phyloP scores from a whole-genome alignment of 2,797 vertebrate species.

The Leuciscus waleckii region DNA sequence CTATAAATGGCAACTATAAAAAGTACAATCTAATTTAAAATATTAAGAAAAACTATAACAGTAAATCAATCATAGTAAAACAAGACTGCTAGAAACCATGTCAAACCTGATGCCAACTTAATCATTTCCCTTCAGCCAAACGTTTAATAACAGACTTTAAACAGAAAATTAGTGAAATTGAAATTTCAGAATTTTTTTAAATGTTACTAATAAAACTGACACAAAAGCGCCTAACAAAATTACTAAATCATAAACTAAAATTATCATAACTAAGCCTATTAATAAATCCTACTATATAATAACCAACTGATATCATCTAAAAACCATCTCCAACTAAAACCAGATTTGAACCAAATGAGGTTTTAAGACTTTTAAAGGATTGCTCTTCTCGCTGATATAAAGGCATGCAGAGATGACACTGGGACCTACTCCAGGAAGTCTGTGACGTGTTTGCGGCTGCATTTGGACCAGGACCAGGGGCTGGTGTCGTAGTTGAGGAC shows the following conservation, averaged over 20 bases:
- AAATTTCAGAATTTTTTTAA: too few species aligned
- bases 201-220: too few species aligned
- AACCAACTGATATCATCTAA: not conserved
- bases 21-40: too few species aligned
- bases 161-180: not conserved
- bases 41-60: too few species aligned
- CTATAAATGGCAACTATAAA: too few species aligned
- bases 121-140: not conserved
- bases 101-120: too few species aligned
- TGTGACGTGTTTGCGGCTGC: conserved; percentile 97
- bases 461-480: conserved; percentile 98
- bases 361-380: too few species aligned
- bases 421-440: conserved; percentile 95
- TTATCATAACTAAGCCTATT: not conserved
- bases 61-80: too few species aligned
- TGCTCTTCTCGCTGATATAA: not conserved
- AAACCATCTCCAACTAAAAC: not conserved
- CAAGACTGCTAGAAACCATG: too few species aligned
- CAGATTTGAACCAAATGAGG: not conserved
- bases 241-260: too few species aligned
- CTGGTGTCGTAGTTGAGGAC: conserved; percentile 93
- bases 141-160: not conserved
- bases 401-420: not conserved
- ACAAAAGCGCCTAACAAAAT: too few species aligned
- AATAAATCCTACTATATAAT: not conserved